Evolutionary conservation across 2,888 invertebrate genomes (phyloP), one percentile per base, ranked within the genome.

Genomic region (Drosophila siamana): DNA sequence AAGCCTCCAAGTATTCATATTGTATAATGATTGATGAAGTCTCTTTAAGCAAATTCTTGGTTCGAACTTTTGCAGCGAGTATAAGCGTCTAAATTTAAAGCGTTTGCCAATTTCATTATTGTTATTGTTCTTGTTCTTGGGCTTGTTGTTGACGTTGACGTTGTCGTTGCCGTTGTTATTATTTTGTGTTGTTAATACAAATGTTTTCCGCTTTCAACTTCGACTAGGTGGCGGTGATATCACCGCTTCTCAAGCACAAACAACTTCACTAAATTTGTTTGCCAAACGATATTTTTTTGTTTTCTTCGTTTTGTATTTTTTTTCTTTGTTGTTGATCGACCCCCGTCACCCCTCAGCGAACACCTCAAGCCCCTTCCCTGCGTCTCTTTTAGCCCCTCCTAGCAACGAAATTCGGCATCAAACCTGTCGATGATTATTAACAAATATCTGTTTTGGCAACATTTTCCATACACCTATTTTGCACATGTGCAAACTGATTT

Each of bases 201-300:
- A 76, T 86, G 72, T 75, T 86, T 84, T 86, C 78, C 80, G 88
- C 74, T 74, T 74, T 75, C 61, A 69, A 64, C 61, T 63, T 38
- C 33, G 30, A 33, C 33, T 33, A 33, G 57, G 9, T 59, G 48
- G 15, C 24, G 81, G 76, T 85, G 81, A 82, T 82, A 85, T 80
- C 80, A 80, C 84, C 84, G 24, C 30, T n/a, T 33, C n/a, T 43
- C 51, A 3, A 44, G 11, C 54, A 55, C 59, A 56, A 63, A 43
- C 40, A 67, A 57, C 56, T 44, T 52, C 2, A 69, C 48, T 43
- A 54, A 60, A 66, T 70, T 78, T 80, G 69, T 75, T 83, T 78
- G 78, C 61, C 59, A 64, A 68, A 67, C 63, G 47, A 57, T 40
- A 9, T 9, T 28, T 28, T 28, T 9, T 28, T 40, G 3, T 9